Percentiles rank a stretch among this genome's conserved stretches.
Evolutionary conservation across 92 coral and sea anemone species (phyloP).

Genomic region (Porites evermanni): DNA sequence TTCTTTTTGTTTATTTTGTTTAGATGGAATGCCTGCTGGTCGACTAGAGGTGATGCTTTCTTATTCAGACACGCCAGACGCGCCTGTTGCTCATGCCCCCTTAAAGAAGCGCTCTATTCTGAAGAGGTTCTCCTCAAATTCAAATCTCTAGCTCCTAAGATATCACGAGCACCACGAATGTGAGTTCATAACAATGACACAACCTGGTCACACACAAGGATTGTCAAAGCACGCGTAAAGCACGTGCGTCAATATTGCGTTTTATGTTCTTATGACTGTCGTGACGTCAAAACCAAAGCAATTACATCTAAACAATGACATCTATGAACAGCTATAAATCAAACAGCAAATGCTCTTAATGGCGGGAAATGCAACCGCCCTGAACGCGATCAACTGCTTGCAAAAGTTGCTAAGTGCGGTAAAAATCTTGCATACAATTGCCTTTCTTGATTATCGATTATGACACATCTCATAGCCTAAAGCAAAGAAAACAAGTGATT

Average conservation of each 20-base stretch:
- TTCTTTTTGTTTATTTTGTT: not conserved
- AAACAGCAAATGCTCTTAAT: not conserved
- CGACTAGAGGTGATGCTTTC: constrained; percentile 88
- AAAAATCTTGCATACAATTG: not conserved
- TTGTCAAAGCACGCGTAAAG: too few species aligned
- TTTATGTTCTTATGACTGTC: not conserved
- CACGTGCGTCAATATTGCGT: not conserved
- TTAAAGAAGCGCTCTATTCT: constrained; percentile 70
- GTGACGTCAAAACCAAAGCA: not conserved
- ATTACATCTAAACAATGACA: not conserved
- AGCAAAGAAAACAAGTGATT: too few species aligned
- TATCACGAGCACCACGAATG: too few species aligned
- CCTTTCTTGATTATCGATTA: too few species aligned
- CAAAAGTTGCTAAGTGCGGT: not conserved
- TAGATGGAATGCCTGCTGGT: constrained; percentile 90
- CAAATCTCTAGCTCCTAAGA: constrained; percentile 22
- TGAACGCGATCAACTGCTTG: too few species aligned
- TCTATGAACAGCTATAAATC: not conserved
- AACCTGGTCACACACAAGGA: not conserved
- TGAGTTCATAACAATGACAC: not conserved
- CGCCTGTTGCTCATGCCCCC: constrained; percentile 77
- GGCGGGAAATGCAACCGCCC: not conserved
- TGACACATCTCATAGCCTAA: too few species aligned
- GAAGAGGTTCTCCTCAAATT: constrained; percentile 65
- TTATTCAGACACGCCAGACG: constrained; percentile 88